These are phyloP conservation scores for Campylomormyrus numenius DNA, from an alignment of 2,113 vertebrate species.

Conservation along the genomic window DNA sequence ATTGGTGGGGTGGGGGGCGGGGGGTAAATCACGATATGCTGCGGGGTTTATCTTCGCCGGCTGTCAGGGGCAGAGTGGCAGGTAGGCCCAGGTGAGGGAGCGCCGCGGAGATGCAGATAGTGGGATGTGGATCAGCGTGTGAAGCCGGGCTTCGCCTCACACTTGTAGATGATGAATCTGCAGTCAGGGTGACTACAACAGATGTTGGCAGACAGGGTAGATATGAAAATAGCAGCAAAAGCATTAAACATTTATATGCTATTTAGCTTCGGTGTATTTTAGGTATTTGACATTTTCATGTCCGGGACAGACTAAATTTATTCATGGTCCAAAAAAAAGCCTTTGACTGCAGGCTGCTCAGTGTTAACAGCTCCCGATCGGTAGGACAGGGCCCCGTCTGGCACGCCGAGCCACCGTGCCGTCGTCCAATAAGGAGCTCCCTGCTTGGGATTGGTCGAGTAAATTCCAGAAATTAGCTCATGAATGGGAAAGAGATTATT, in stretches of 20 bases:
- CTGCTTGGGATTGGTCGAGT: slow-evolving; percentile 35
- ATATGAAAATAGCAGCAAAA: slow-evolving; percentile 79
- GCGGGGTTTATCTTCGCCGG: neutral
- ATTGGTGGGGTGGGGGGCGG: neutral
- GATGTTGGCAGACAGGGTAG: slow-evolving; percentile 75
- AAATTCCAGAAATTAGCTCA: slow-evolving; percentile 32
- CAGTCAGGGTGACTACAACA: slow-evolving; percentile 69
- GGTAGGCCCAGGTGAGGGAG: neutral
- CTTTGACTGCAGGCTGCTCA: slow-evolving; percentile 48
- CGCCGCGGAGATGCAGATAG: neutral
- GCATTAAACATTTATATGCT: slow-evolving; percentile 80
- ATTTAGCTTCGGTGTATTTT: slow-evolving; percentile 81
- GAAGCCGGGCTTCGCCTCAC: slow-evolving; percentile 30
- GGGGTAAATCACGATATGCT: neutral
- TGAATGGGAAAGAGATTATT: slow-evolving; percentile 38
- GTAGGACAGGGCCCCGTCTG: slow-evolving; percentile 10
- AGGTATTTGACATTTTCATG: slow-evolving; percentile 81
- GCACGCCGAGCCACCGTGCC: slow-evolving; percentile 1
- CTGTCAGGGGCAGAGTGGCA: neutral
- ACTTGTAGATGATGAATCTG: slow-evolving; percentile 69
- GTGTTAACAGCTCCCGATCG: slow-evolving; percentile 50
- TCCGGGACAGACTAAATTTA: slow-evolving; percentile 74
- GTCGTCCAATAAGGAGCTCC: slow-evolving; percentile 25
- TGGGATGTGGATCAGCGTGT: neutral
- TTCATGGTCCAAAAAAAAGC: slow-evolving; percentile 61